Percentiles rank a stretch among this genome's conserved stretches.
phyloP scores from a whole-genome alignment of 64 coral and sea anemone genomes.

The Montipora sp. region DNA sequence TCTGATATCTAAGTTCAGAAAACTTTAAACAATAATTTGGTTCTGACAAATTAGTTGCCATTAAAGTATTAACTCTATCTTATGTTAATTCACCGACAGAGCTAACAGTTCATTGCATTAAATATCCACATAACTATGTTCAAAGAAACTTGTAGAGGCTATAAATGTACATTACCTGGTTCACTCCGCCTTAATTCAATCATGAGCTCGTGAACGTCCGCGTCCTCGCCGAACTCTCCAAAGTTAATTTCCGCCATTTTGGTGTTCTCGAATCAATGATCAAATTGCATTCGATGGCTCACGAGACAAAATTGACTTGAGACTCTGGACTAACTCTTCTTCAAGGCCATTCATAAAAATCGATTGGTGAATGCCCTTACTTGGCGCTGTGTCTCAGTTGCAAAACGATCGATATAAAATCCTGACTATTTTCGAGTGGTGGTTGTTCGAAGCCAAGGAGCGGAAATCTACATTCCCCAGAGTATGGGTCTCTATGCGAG shows the following conservation, averaged over 20 bases:
- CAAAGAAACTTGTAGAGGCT: neutral
- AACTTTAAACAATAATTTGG: too few relatives aligned
- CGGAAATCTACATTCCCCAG: too few relatives aligned
- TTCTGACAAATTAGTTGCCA: too few relatives aligned
- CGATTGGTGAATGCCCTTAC: neutral
- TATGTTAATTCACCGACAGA: neutral
- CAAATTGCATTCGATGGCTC: neutral
- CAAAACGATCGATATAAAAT: conserved; percentile 19
- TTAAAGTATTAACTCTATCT: neutral
- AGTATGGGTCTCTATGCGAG: neutral
- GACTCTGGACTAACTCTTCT: neutral
- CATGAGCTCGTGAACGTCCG: conserved; percentile 78
- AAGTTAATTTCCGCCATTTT: conserved; percentile 88
- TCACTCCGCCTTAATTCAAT: conserved; percentile 90
- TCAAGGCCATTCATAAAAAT: neutral
- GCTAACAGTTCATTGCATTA: neutral
- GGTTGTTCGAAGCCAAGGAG: neutral
- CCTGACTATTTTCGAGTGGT: too few relatives aligned
- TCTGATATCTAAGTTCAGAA: neutral
- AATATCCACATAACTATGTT: conserved; percentile 31
- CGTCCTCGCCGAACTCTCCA: conserved; percentile 50
- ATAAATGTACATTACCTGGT: conserved; percentile 69
- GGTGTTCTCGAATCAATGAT: conserved; percentile 34
- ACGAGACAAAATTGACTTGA: neutral
- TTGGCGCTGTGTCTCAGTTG: neutral